Evolutionary conservation across 1,140 invertebrate genomes (phyloP), one percentile per base, ranked within the genome.

Genomic region (Physella acuta): DNA sequence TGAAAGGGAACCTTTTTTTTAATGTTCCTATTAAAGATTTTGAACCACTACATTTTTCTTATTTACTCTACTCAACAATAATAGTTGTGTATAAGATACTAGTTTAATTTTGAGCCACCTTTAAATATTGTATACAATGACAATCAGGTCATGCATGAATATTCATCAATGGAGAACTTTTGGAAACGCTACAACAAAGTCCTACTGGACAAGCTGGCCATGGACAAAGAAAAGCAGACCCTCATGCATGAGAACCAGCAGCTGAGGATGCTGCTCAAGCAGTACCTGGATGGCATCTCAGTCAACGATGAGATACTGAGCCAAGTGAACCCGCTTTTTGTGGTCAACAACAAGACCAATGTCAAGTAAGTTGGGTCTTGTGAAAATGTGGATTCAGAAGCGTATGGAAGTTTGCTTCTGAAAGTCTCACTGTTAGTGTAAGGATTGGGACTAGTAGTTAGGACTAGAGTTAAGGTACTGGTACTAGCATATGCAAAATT

Each of bases 131-230:
- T n/a, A n/a, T n/a, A n/a, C n/a, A n/a, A n/a, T n/a, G n/a, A n/a
- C n/a, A n/a, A n/a, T n/a, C 63, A 85, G 83, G 70, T 79, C 3
- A 83, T 85, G 82, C 76, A 81, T 71, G 81, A 84, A 53, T 85
- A 83, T 71, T 64, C 70, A 26, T 64, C 75, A 5, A 56, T 86
- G 68, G 85, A 86, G 44, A 85, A 84, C 69, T 86, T 86, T 72
- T 86, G 85, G 85, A 85, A 84, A 67, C 73, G 85, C 17, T 85
- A 79, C 72, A 85, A 86, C 75, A 85, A 85, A 73, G 85, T 85
- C 0, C 62, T 79, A 28, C 71, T 86, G 33, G 85, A 86, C 71
- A 84, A 82, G 49, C 66, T 82, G 14, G 82, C 82, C 16, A 69
- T 86, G 49, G 79, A 84, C 56, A 85, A 85, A 71, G 85, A 86